A percentile compares a stretch with the other conserved stretches of the same genome.
phyloP scores from a whole-genome alignment of 2,113 vertebrate species.

The Chrysochloris asiatica region DNA sequence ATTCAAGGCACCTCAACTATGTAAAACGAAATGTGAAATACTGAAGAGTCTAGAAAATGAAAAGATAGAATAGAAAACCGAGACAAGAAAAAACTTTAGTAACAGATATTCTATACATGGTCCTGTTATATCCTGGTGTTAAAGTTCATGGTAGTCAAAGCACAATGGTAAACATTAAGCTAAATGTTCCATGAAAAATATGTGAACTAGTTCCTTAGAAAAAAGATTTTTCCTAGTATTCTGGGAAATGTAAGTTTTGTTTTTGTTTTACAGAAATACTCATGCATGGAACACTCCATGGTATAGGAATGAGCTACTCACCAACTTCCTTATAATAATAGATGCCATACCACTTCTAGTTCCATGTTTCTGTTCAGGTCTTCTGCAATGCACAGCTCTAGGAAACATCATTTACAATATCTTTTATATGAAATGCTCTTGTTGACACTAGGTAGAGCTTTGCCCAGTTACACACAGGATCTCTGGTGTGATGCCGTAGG shows the following conservation, averaged over 20 bases:
- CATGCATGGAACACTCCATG: background rate
- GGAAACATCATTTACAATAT: background rate
- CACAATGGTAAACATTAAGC: constrained; percentile 27
- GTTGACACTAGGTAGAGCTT: too few relatives aligned
- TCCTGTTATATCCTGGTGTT: constrained; percentile 30
- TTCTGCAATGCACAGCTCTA: background rate
- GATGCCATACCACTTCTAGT: background rate
- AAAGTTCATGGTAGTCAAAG: constrained; percentile 48
- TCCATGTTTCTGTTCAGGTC: too few relatives aligned
- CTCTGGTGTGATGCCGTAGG: too few relatives aligned
- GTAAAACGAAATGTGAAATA: background rate
- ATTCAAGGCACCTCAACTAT: too few relatives aligned
- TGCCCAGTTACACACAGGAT: too few relatives aligned
- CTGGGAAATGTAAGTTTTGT: constrained; percentile 26
- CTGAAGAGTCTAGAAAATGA: background rate
- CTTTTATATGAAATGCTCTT: background rate
- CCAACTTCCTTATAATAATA: background rate
- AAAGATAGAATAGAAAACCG: constrained; percentile 55
- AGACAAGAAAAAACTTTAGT: background rate
- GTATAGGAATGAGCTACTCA: background rate
- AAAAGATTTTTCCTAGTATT: constrained; percentile 2
- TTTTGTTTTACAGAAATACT: background rate
- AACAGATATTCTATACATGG: background rate
- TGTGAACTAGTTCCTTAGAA: background rate
- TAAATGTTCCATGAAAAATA: constrained; percentile 39